These are phyloP conservation scores for Poecilus cupreus DNA, from an alignment of 2,888 invertebrate species.

Conservation along the genomic window DNA sequence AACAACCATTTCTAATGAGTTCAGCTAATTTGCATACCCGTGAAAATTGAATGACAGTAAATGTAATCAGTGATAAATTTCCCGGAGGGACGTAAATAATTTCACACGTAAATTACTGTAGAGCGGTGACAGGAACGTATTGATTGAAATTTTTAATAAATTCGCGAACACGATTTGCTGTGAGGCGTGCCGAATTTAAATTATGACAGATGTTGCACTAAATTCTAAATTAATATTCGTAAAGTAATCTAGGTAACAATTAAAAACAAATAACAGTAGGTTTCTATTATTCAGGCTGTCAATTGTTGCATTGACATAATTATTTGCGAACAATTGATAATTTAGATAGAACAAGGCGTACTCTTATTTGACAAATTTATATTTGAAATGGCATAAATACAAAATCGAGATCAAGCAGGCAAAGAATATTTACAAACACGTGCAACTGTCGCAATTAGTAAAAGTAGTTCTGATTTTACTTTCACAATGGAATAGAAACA, in stretches of 20 bases:
- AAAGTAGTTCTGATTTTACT: constrained; percentile 56
- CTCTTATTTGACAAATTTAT: not conserved
- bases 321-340: not conserved
- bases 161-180: constrained; percentile 27
- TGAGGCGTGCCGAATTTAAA: constrained; percentile 41
- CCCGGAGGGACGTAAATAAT: constrained; percentile 14
- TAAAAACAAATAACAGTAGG: not conserved
- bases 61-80: constrained; percentile 29
- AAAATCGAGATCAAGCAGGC: not conserved
- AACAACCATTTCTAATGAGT: constrained; percentile 15
- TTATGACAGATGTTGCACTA: constrained; percentile 28
- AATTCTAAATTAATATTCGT: constrained; percentile 1
- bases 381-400: not conserved
- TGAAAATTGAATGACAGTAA: constrained; percentile 17
- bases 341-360: not conserved
- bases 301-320: not conserved
- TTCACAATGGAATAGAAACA: constrained; percentile 54
- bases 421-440: constrained; percentile 26
- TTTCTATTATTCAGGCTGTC: not conserved
- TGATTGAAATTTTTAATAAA: constrained; percentile 53
- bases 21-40: constrained; percentile 15
- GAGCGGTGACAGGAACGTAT: constrained; percentile 38
- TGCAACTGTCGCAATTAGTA: constrained; percentile 56
- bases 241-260: not conserved
- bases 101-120: constrained; percentile 25